A percentile compares a stretch with the other conserved stretches of the same genome.
Conservation (phyloP, 2,113 vertebrate genomes). For the Menura novaehollandiae region DNA sequence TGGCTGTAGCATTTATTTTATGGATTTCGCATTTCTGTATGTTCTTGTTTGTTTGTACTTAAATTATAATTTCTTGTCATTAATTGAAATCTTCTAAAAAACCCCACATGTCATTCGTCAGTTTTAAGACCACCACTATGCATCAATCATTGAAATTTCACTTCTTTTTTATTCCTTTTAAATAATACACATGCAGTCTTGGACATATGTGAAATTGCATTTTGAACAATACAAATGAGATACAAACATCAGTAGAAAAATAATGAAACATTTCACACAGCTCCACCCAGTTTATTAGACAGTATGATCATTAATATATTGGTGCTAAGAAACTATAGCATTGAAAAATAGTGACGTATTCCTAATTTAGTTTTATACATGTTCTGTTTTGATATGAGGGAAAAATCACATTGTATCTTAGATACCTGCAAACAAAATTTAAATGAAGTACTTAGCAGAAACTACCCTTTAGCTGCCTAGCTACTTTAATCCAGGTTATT, state of each 20-base stretch:
- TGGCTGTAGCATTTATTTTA: not conserved
- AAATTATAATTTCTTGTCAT: not conserved
- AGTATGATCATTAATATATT: not conserved
- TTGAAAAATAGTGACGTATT: not conserved
- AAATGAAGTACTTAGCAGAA: not conserved
- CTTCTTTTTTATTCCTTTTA: not conserved
- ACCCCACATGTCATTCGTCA: not conserved
- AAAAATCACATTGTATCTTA: rapidly evolving
- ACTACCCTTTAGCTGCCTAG: not conserved
- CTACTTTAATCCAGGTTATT: not conserved
- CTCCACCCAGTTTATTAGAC: not conserved
- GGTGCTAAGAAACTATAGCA: not conserved
- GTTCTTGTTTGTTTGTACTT: not conserved
- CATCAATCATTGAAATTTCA: not conserved
- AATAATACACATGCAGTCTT: not conserved
- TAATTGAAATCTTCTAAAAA: not conserved
- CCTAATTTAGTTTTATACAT: not conserved
- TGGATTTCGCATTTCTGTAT: not conserved
- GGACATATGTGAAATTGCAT: not conserved
- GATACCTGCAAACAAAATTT: not conserved
- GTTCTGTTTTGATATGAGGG: not conserved
- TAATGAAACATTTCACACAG: not conserved
- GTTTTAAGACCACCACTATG: not conserved
- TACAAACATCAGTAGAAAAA: not conserved
- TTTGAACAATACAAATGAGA: not conserved